A percentile compares a stretch with the other conserved stretches of the same genome.
Conservation (phyloP, 2,113 vertebrate species). For the Oncorhynchus clarkii region DNA sequence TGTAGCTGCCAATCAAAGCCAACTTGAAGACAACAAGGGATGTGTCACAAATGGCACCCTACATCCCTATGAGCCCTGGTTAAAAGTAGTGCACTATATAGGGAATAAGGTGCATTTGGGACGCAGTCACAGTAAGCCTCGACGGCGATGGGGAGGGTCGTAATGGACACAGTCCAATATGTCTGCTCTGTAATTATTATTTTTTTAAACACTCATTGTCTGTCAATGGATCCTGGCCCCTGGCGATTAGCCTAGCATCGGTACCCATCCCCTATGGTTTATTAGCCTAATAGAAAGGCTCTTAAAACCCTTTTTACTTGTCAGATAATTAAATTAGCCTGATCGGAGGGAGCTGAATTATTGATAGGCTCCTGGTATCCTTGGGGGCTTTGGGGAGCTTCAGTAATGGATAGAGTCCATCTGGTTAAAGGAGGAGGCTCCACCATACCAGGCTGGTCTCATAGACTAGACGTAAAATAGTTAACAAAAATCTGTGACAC, state of each 20-base stretch:
- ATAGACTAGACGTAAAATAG: no score
- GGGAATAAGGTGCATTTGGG: no score
- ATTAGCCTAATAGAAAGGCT: constrained; percentile 62
- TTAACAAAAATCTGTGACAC: no score
- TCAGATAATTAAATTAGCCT: constrained; percentile 72
- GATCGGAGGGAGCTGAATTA: constrained; percentile 67
- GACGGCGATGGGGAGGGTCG: constrained; percentile 39
- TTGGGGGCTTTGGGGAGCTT: constrained; percentile 40
- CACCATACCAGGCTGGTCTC: background rate
- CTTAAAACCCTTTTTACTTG: constrained; percentile 69
- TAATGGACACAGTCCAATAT: constrained; percentile 17
- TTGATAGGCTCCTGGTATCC: constrained; percentile 65
- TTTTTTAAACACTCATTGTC: constrained; percentile 39
- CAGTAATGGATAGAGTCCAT: constrained; percentile 67
- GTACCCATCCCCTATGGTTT: constrained; percentile 47
- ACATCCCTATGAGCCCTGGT: no score
- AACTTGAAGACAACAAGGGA: background rate
- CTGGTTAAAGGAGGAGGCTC: constrained; percentile 22
- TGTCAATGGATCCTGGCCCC: constrained; percentile 45
- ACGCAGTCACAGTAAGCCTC: constrained; percentile 15
- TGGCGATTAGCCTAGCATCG: constrained; percentile 25
- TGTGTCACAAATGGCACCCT: no score
- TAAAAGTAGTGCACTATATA: no score
- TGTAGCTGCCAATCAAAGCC: background rate
- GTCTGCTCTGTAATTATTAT: constrained; percentile 27